phyloP scores from a whole-genome alignment of 2,113 vertebrate species.

The Ameiurus melas region DNA sequence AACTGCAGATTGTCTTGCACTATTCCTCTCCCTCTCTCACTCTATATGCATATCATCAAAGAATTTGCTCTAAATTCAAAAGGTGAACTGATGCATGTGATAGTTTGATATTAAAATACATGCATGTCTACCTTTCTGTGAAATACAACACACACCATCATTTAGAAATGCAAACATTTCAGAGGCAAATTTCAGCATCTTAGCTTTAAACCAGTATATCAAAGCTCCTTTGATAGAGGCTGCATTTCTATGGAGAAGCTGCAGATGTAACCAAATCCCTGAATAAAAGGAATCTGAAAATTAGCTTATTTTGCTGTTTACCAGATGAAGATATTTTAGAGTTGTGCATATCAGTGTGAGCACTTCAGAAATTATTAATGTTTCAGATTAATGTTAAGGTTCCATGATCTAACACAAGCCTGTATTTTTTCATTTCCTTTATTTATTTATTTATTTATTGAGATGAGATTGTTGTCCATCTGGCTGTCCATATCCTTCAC shows the following conservation, averaged over 20 bases:
- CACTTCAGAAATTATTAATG: not conserved
- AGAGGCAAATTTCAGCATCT: not conserved
- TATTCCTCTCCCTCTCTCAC: not conserved
- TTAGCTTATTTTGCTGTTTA: not conserved
- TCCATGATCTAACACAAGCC: not conserved
- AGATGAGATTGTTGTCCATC: not conserved
- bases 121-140: not conserved
- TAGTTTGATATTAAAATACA: not conserved
- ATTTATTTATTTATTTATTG: not conserved
- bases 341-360: not conserved
- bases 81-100: not conserved
- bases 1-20: constrained; percentile 2
- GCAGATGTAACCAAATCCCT: constrained; percentile 1
- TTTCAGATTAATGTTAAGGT: not conserved
- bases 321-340: not conserved
- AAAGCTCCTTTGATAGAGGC: constrained; percentile 21
- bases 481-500: not conserved
- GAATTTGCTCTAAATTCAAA: not conserved
- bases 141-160: not conserved
- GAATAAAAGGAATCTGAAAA: not conserved
- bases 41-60: not conserved
- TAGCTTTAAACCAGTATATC: constrained; percentile 19
- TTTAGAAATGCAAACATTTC: not conserved
- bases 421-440: not conserved
- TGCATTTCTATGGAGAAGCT: not conserved